Evolutionary conservation across 2,113 vertebrate species (phyloP).

Genomic region (Lagopus muta): DNA sequence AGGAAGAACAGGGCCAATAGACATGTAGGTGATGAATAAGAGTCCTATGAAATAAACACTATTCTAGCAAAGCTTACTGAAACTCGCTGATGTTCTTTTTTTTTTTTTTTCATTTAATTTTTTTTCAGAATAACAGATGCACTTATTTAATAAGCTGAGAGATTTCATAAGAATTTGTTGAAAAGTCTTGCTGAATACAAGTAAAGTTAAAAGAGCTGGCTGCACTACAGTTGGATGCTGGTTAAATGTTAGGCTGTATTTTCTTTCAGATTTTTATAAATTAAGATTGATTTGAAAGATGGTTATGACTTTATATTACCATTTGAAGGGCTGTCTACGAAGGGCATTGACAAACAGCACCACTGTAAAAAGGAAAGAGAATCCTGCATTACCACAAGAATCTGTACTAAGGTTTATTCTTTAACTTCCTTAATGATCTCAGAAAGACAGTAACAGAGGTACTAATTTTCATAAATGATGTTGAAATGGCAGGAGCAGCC

Average conservation of each 20-base stretch:
- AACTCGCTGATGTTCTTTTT: not conserved
- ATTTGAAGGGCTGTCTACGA: not conserved
- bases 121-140: not conserved
- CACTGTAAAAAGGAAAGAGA: not conserved
- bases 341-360: not conserved
- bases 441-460: not conserved
- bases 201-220: not conserved
- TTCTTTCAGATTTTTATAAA: not conserved
- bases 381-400: not conserved
- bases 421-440: not conserved
- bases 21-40: not conserved
- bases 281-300: not conserved
- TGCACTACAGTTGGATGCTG: not conserved
- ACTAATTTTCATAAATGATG: not conserved
- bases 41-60: not conserved
- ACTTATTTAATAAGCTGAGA: not conserved
- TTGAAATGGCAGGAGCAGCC: not conserved
- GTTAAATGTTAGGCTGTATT: not conserved
- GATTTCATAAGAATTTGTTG: not conserved
- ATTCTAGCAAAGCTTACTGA: not conserved
- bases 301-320: not conserved
- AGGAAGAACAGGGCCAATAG: not conserved
- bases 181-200: not conserved
- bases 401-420: not conserved
- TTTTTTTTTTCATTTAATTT: not conserved